Evolutionary conservation across 2,113 vertebrate species (phyloP), one percentile per base, ranked within the genome.

Genomic region (Poeciliopsis prolifica): DNA sequence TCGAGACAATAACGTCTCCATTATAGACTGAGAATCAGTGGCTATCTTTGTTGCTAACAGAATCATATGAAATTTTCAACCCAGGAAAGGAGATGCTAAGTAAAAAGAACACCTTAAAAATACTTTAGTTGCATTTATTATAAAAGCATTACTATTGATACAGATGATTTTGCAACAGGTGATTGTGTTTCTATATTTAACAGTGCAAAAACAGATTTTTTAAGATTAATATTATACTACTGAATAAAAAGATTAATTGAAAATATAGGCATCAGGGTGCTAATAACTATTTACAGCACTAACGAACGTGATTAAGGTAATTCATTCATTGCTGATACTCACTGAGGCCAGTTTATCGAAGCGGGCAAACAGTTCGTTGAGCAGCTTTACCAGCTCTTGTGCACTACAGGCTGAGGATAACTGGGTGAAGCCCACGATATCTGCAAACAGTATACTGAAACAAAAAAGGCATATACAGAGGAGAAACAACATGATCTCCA

Each of bases 361-460:
- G 75, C 97, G 94, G 30, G 97, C 97, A 0, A 99, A 99, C 69
- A 99, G 95, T 76, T 99, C 96, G 0, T 99, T 99, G 28, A 99
- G 96, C 75, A 99, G 93, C 87, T 98, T 99, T 54, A 99, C 97
- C 0, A 99, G 95, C 90, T 99, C 97, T 72, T 98, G 97, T 60
- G 97, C 97, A 0, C 96, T 98, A 78, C 97, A 98, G 63, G 93
- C 82, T 0, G 97, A 99, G 0, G 97, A 99, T 54, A 99, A 93
- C 92, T 98, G 97, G 1, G 97, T 98, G 92, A 99, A 99, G 66
- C 97, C 97, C 68, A 99, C 97, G 0, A 99, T 98, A 91, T 98
- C 97, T 0, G 97, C 97, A 65, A 99, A 99, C 35, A 99, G 96
- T 94, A 99, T 98, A 88, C 97, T 98, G 95, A 35, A 33, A 28